Conservation (phyloP, 2,888 invertebrate species). For the Alcis repandata region DNA sequence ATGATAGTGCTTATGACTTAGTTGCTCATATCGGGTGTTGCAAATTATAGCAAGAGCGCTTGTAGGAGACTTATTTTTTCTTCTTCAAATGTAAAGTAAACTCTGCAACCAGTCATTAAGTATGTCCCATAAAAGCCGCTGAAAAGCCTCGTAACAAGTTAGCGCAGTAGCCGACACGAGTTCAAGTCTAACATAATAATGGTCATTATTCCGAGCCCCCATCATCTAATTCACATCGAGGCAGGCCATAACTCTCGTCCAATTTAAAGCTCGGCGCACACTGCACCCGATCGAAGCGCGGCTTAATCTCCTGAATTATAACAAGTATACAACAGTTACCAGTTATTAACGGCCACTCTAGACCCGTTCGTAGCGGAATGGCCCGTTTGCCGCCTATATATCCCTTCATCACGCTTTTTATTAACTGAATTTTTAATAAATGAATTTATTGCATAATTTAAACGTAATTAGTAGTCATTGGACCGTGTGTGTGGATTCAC, state of each 20-base stretch:
- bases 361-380: slow-evolving; percentile 62
- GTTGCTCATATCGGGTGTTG: no score
- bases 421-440: slow-evolving; percentile 80
- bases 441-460: slow-evolving; percentile 81
- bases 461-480: slow-evolving; percentile 75
- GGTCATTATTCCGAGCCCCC: slow-evolving; percentile 23
- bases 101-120: neutral
- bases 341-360: slow-evolving; percentile 69
- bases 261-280: slow-evolving; percentile 53
- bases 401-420: slow-evolving; percentile 61
- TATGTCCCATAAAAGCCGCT: neutral
- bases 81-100: neutral
- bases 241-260: slow-evolving; percentile 40
- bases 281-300: slow-evolving; percentile 42
- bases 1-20: no score
- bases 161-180: slow-evolving; percentile 2
- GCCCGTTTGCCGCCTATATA: slow-evolving; percentile 57
- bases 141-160: slow-evolving; percentile 8
- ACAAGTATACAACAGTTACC: slow-evolving; percentile 76
- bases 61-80: no score
- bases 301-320: slow-evolving; percentile 74
- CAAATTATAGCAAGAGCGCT: neutral
- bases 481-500: slow-evolving; percentile 51
- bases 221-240: slow-evolving; percentile 36
- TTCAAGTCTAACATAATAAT: slow-evolving; percentile 21